Evolutionary conservation across 2,888 invertebrate genomes (phyloP), one percentile per base, ranked within the genome.

Genomic region (Watsonalla cultraria): DNA sequence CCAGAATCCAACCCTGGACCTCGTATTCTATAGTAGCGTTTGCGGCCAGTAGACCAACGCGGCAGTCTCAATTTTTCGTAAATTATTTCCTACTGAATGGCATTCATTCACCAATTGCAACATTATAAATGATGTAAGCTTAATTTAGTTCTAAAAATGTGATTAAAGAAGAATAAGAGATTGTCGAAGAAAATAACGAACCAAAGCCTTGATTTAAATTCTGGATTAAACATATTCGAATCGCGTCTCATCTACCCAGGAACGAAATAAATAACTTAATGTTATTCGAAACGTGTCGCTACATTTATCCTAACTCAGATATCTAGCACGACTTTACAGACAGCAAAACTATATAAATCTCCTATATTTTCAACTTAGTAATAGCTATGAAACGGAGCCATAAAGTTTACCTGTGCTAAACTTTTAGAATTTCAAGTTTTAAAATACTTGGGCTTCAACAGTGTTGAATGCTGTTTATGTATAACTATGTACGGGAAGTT

Each of bases 281-380:
- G 77, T 75, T 84, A 89, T 88, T 87, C 87, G 82, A 78, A 84
- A 84, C 86, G 86, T 88, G 88, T 86, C 83, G 74, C 79, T 77
- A 82, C 83, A 84, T 84, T 86, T 87, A 89, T 89, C 84, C 88
- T 80, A 82, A 84, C 82, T 78, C 77, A 76, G 70, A 79, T 80
- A 89, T 88, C 86, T 74, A 70, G 85, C 90, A 89, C 89, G 89
- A 89, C 86, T 83, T 61, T 66, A 76, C 77, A 70, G 76, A 76
- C 78, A 76, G 76, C 67, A 61, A 78, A 65, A 69, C 66, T 72
- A 79, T 84, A 82, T 84, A 84, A 80, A 84, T 84, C 80, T 79
- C 39, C 14, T 35, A 49, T 13, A 37, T 49, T 71, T 73, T 72
- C 60, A 70, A 69, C 64, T 70, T 65, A 60, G 61, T 67, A 68